Base-by-base conservation (phyloP, 1,140 invertebrate species). In the Phenacoccus solenopsis region DNA sequence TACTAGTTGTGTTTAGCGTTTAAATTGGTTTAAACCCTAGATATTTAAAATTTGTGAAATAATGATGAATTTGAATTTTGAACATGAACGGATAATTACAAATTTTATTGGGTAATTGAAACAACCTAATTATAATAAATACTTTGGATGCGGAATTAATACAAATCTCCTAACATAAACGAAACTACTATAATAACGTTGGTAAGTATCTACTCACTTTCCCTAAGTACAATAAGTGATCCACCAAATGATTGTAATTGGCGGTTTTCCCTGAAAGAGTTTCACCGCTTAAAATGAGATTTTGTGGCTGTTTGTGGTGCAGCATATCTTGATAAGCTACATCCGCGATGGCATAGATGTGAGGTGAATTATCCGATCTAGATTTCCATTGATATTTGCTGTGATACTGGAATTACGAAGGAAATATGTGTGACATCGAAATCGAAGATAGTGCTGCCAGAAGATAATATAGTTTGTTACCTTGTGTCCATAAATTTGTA, bases 301-400 rank as follows among this genome's bases (percentile, higher is more conserved):
- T 85, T 76, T 97, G 92, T 1, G 87, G 83, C 73, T 89, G 86
- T 74, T 90, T 84, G 79, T 89, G 89, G 76, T 93, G 91, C 70
- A 91, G 76, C 76, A 89, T 88, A 74, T 93, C 88, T 80, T 93
- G 90, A 78, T 90, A 92, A 28, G 90, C 90, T 67, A 86, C 85
- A 74, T 96, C 93, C 1, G 91, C 92, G 1, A 95, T 86, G 0
- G 89, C 86, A 78, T 89, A 97, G 72, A 96, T 89, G 76, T 96
- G 94, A 0, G 94, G 93, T 24, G 88, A 87, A 77, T 95, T 93
- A 76, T 94, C 91, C 16, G 90, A 93, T 74, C 92, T 86, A 0
- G 89, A 88, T 78, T 92, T 93, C 75, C 84, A 90, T 73, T 87
- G 84, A 76, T 95, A 95, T 78, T 88, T 90, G 72, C 83, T 82